A percentile compares a stretch with the other conserved stretches of the same genome.
phyloP scores from a whole-genome alignment of 1,140 invertebrate species.

The Varroa destructor region DNA sequence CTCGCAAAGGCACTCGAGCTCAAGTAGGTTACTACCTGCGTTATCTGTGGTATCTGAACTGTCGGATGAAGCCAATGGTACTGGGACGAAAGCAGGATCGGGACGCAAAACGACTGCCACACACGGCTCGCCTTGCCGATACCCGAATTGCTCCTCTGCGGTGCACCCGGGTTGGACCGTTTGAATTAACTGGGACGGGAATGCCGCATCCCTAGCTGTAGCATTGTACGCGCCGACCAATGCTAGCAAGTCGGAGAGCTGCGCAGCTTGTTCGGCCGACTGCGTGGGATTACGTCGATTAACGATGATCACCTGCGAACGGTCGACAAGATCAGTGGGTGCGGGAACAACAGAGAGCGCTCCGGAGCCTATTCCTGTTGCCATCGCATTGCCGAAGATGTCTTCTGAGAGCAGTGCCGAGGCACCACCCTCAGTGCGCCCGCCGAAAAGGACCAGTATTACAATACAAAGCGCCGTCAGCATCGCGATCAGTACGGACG shows the following conservation, averaged over 20 bases:
- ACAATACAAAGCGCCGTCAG: conserved; percentile 14
- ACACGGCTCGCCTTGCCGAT: conserved; percentile 1
- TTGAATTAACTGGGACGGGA: conserved; percentile 4
- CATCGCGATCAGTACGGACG: conserved; percentile 3
- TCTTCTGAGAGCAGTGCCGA: too few species aligned
- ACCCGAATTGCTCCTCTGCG: conserved; percentile 5
- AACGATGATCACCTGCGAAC: conserved; percentile 23
- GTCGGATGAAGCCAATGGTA: not conserved
- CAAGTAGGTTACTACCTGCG: not conserved
- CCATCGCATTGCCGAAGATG: too few species aligned
- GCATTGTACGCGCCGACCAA: conserved; percentile 12
- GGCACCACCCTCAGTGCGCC: too few species aligned
- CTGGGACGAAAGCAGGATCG: conserved; percentile 10
- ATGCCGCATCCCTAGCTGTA: not conserved
- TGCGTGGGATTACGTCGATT: conserved; percentile 6
- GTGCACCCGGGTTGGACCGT: not conserved
- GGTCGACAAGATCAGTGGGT: conserved; percentile 15
- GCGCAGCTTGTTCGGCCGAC: not conserved
- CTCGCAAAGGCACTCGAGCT: conserved; percentile 25
- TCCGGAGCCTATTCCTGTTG: too few species aligned
- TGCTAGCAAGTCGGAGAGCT: conserved; percentile 10
- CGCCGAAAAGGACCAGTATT: conserved; percentile 1
- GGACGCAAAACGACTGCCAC: conserved; percentile 13
- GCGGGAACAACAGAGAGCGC: conserved; percentile 16
- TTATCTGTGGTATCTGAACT: too few species aligned